Evolutionary conservation across 2,888 invertebrate genomes (phyloP), one percentile per base, ranked within the genome.

Genomic region (Gastrophysa polygoni): DNA sequence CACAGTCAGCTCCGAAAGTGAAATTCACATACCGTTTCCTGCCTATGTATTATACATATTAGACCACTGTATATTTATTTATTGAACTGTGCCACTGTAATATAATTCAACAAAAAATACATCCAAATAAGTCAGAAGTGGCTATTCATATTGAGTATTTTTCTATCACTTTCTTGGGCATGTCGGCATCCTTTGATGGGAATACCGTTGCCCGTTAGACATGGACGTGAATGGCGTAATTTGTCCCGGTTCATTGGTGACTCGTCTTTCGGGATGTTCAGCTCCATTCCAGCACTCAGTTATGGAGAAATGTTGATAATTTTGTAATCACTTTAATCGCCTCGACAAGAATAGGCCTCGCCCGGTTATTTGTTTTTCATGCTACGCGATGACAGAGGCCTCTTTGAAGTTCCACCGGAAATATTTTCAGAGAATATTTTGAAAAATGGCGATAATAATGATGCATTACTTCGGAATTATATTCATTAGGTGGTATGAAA

Each of bases 211-310:
- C 56, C 67, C 68, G 68, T 67, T 68, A 68, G 67, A 56, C 63
- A 64, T 61, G 68, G 63, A 70, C 68, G 70, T 68, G 68, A 59
- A 58, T 50, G 56, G 66, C 56, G 68, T 68, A 67, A 70, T 67
- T 64, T 60, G 63, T 66, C 58, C 60, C 61, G 62, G 63, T 57
- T 66, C 61, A 61, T 43, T 49, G 56, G 61, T 52, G 56, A 38
- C 46, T 44, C 56, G 56, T 50, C 34, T 24, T 14, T 21, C 21
- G 24, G 24, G 8, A 18, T 29, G 34, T 32, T 51, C 32, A 29
- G 7, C 51, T 63, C 56, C 64, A 63, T 61, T 67, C 57, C 47
- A 28, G 59, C 59, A 57, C 57, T 57, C 59, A 57, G 59, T 62
- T 62, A 55, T 60, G 47, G 38, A 57, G 52, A 59, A 61, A 62